Conservation (phyloP, 2,797 vertebrate genomes). For the Falco peregrinus region DNA sequence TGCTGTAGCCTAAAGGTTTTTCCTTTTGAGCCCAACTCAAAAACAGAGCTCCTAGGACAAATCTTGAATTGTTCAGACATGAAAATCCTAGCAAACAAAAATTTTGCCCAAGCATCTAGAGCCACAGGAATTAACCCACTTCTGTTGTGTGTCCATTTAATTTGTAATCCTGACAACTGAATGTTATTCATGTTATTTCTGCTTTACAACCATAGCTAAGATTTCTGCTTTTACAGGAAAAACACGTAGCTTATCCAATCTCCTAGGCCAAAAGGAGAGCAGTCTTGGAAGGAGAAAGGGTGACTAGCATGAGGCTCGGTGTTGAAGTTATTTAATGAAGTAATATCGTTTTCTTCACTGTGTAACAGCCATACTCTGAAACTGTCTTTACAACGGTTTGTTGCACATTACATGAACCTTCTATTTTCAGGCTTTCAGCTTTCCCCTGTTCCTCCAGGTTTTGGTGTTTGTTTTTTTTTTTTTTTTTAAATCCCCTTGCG, state of each 20-base stretch:
- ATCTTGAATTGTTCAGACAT: not conserved
- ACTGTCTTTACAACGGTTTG: not conserved
- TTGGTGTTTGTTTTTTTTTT: not conserved
- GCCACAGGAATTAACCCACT: not conserved
- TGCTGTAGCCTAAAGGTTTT: not conserved
- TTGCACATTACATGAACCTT: not conserved
- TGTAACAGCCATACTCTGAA: not conserved
- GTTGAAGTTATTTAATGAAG: constrained; percentile 30
- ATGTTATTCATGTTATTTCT: not conserved
- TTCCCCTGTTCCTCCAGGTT: constrained; percentile 61
- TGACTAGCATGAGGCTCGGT: not conserved
- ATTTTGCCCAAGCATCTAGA: not conserved
- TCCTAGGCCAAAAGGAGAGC: not conserved
- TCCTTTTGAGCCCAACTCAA: not conserved
- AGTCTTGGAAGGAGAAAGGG: not conserved
- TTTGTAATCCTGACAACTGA: not conserved
- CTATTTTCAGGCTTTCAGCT: constrained; percentile 44
- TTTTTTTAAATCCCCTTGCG: constrained; percentile 63
- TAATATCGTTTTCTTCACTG: not conserved
- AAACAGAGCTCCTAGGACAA: not conserved
- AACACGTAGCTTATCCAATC: not conserved
- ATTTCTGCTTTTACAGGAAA: not conserved
- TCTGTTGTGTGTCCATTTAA: not conserved
- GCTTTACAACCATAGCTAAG: not conserved
- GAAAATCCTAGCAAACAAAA: not conserved